Evolutionary conservation across 2,113 vertebrate genomes (phyloP), one percentile per base, ranked within the genome.

Genomic region (Strix aluco): DNA sequence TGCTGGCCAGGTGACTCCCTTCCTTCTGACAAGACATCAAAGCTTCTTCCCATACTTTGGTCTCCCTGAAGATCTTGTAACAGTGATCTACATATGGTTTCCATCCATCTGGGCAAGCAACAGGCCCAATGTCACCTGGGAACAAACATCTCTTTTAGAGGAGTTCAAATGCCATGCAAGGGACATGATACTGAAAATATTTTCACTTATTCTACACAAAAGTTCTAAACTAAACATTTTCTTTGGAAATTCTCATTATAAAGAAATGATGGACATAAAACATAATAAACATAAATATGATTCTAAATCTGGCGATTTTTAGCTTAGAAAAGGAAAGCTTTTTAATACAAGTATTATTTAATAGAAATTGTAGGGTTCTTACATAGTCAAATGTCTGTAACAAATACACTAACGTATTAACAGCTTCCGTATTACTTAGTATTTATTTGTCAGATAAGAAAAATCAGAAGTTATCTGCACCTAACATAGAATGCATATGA

Each of bases 1-100:
- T 98, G 82, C 99, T 99, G 61, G 98, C 98, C 63, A 99, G 92
- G 71, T 99, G 98, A 12, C 98, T 98, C 18, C 97, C 98, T 58
- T 99, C 98, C 94, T 98, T 99, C 81, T 97, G 98, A 46, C 99
- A 99, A 1, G 98, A 98, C 6, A 67, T 62, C 95, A 98, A 80
- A 26, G 99, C 99, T 4, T 99, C 98, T 49, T 92, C 98, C 98
- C 99, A 99, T 69, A 97, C 98, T 94, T 97, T 98, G 66, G 96
- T 96, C 55, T 90, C 98, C 87, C 98, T 98, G 67, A 98, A 93
- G 88, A 99, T 97, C 95, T 97, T 98, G 93, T 99, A 99, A 90
- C 99, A 99, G 92, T 98, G 94, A 11, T 98, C 98, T 42, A 89
- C 78, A 32, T 99, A 99, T 0, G 98, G 96, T 85, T 98, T 95